These are phyloP conservation scores for Darevskia nairensis DNA, from an alignment of 2,797 vertebrate species.

Conservation along the genomic window DNA sequence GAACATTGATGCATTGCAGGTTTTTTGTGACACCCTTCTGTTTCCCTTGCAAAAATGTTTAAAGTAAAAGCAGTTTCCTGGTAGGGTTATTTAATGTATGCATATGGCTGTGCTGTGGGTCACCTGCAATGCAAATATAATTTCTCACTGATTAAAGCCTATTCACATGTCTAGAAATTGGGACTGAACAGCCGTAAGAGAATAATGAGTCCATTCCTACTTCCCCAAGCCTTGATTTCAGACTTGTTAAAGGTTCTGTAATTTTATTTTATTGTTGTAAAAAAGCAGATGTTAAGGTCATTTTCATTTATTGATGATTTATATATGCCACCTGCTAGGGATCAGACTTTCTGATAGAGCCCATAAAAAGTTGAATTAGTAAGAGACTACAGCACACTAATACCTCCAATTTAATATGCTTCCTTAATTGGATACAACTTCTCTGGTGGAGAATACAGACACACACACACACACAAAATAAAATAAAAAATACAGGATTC, in stretches of 20 bases:
- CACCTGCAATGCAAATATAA: constrained; percentile 55
- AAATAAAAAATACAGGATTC: constrained; percentile 30
- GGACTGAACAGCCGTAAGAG: constrained; percentile 41
- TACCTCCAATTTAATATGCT: constrained; percentile 46
- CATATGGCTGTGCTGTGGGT: constrained; percentile 8
- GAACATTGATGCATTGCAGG: too few relatives aligned
- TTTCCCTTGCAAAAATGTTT: background rate
- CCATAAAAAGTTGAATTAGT: constrained; percentile 70
- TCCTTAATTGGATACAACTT: constrained; percentile 56
- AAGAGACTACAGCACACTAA: constrained; percentile 49
- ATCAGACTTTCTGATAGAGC: constrained; percentile 63
- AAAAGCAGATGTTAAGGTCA: constrained; percentile 45
- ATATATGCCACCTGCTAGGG: constrained; percentile 63
- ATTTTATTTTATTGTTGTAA: background rate
- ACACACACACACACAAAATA: too few relatives aligned
- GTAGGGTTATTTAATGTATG: constrained; percentile 13
- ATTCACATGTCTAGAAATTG: constrained; percentile 43
- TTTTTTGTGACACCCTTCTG: background rate
- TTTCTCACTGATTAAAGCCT: constrained; percentile 50
- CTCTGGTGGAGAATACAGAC: constrained; percentile 37
- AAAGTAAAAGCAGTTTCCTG: background rate
- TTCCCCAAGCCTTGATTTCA: constrained; percentile 56
- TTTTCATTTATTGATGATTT: constrained; percentile 69
- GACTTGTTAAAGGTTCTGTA: constrained; percentile 46
- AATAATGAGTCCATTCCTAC: constrained; percentile 24